phyloP scores from a whole-genome alignment of 2,113 vertebrate species.

The Mustela lutreola region DNA sequence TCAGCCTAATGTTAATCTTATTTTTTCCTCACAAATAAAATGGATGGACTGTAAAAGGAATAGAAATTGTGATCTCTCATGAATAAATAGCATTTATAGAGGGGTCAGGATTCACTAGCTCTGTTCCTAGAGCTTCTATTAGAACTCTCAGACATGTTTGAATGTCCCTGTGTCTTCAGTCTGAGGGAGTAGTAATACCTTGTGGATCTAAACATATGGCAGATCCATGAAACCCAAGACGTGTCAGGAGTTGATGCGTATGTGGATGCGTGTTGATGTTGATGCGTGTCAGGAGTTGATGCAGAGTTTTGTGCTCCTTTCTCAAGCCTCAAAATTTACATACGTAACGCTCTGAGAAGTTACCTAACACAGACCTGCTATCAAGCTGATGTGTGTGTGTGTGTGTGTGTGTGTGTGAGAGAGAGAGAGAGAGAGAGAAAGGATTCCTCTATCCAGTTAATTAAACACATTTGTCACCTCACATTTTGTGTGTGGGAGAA shows the following conservation, averaged over 20 bases:
- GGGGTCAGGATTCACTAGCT: background rate
- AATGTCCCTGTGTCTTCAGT: background rate
- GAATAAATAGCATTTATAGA: background rate
- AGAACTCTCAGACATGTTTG: background rate
- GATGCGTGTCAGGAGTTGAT: background rate
- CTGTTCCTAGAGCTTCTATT: background rate
- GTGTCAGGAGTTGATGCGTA: background rate
- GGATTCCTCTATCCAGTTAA: background rate
- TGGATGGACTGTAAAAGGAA: constrained; percentile 5
- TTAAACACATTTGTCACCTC: background rate
- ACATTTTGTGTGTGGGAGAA: background rate
- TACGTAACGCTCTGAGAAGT: background rate
- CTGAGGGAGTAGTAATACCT: background rate
- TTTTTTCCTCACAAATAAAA: background rate
- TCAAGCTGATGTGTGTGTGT: background rate
- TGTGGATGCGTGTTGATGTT: too few species aligned
- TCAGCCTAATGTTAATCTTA: constrained; percentile 19
- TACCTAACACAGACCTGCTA: background rate
- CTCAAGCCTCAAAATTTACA: background rate
- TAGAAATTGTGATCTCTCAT: background rate
- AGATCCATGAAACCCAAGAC: background rate
- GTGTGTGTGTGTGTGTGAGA: background rate
- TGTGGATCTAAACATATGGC: background rate
- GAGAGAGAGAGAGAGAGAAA: too few species aligned
- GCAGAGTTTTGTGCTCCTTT: background rate